Percentiles rank a stretch among this genome's conserved stretches.
phyloP scores from a whole-genome alignment of 2,888 invertebrate species.

The Exocentrus adspersus region DNA sequence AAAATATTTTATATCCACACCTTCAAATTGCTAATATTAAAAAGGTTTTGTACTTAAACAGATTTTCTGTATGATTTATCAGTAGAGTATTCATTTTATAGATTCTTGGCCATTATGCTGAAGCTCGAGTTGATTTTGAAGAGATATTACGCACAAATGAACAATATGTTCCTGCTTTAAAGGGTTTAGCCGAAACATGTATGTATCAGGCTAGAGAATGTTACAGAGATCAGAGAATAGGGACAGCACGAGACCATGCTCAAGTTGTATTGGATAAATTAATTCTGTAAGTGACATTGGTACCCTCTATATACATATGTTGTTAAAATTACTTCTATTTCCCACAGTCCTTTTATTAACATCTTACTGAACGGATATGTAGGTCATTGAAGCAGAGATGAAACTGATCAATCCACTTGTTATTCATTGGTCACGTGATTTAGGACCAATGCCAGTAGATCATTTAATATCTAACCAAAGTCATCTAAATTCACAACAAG shows the following conservation, averaged over 20 bases:
- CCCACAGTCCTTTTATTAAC: no score
- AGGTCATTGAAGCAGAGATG: no score
- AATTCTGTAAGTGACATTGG: conserved; percentile 57
- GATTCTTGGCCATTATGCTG: conserved; percentile 74
- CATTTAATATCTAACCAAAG: no score
- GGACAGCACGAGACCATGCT: conserved; percentile 76
- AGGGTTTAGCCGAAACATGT: conserved; percentile 85
- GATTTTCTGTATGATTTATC: neutral
- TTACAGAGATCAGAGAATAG: conserved; percentile 73
- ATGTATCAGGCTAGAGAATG: conserved; percentile 77
- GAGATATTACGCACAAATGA: conserved; percentile 68
- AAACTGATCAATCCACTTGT: no score
- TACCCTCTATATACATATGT: no score
- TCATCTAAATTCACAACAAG: no score
- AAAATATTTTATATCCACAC: conserved; percentile 74
- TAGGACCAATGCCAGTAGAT: no score
- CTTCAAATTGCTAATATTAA: conserved; percentile 82
- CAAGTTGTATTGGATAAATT: conserved; percentile 76
- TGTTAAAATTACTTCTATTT: no score
- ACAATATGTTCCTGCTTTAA: conserved; percentile 76
- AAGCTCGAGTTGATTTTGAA: conserved; percentile 78
- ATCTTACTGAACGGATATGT: no score
- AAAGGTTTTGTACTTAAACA: conserved; percentile 56
- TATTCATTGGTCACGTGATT: no score
- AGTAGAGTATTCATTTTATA: conserved; percentile 37